Percentiles rank a stretch among this genome's conserved stretches.
These are phyloP conservation scores for Seladonia tumulorum DNA, from an alignment of 2,888 invertebrate genomes.

Conservation along the genomic window DNA sequence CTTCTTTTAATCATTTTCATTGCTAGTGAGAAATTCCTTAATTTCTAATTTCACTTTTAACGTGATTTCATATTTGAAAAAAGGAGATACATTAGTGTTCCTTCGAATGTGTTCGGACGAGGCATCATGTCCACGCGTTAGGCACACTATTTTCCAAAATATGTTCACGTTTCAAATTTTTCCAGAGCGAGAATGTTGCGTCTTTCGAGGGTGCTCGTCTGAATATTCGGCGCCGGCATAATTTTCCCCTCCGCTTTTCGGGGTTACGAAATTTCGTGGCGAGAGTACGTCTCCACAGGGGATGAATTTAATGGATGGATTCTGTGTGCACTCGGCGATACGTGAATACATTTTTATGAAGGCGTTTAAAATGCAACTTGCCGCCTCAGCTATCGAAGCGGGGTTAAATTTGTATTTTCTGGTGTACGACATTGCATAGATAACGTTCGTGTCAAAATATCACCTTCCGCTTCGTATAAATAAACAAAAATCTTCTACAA, in stretches of 20 bases:
- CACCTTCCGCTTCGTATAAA: not conserved
- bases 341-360: slow-evolving; percentile 32
- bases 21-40: too few species aligned
- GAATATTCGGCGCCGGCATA: not conserved
- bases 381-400: not conserved
- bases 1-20: too few species aligned
- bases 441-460: not conserved
- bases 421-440: not conserved
- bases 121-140: not conserved
- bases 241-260: slow-evolving; percentile 1
- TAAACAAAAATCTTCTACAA: too few species aligned
- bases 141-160: not conserved
- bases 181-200: not conserved
- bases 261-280: slow-evolving; percentile 21
- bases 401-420: slow-evolving; percentile 3
- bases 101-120: not conserved
- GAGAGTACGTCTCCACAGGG: not conserved
- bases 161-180: not conserved
- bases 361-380: slow-evolving; percentile 26
- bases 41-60: too few species aligned
- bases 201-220: not conserved
- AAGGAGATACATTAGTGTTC: too few species aligned
- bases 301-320: slow-evolving; percentile 29
- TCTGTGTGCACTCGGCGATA: not conserved
- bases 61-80: too few species aligned